Base-by-base conservation (phyloP, 2,888 invertebrate genomes). In the Hirtodrosophila trivittata region DNA sequence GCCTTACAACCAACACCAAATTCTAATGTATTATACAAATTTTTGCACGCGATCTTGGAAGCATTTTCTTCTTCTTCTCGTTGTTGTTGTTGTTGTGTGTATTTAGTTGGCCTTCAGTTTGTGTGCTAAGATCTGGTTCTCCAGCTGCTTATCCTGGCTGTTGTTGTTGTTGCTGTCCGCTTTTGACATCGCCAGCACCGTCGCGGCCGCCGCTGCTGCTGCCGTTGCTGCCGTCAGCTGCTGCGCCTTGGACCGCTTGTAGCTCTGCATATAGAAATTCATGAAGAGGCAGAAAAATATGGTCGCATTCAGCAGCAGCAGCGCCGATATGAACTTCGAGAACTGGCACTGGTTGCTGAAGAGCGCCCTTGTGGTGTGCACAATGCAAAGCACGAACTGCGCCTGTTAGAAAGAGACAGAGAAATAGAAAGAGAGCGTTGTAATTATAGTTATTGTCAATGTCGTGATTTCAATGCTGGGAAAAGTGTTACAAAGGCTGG, bases 231-330 rank as follows among this genome's bases (percentile, higher is more conserved):
- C 30, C 8, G 41, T 13, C 51, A 51, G 26, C 67, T 66, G 64
- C 46, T 74, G 69, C 9, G 75, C 77, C 70, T 78, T 81, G 47
- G 85, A 65, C 60, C 89, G 91, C 76, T 92, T 93, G 92, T 97
- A 97, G 16, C 96, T 95, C 89, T 95, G 94, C 74, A 95, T 93
- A 92, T 98, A 98, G 93, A 98, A 98, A 91, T 98, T 95, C 86
- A 94, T 94, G 92, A 98, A 98, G 57, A 98, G 93, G 10, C 93
- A 93, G 91, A 98, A 97, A 93, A 98, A 98, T 86, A 98, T 96
- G 28, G 94, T 92, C 4, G 96, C 95, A 89, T 96, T 96, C 7
- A 96, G 92, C 49, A 95, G 93, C 72, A 96, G 92, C 13, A 96
- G 93, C 1, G 93, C 92, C 1, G 96, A 96, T 59, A 97, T 94